Evolutionary conservation across 2,113 vertebrate species (phyloP).

Genomic region (Phrynocephalus versicolor): DNA sequence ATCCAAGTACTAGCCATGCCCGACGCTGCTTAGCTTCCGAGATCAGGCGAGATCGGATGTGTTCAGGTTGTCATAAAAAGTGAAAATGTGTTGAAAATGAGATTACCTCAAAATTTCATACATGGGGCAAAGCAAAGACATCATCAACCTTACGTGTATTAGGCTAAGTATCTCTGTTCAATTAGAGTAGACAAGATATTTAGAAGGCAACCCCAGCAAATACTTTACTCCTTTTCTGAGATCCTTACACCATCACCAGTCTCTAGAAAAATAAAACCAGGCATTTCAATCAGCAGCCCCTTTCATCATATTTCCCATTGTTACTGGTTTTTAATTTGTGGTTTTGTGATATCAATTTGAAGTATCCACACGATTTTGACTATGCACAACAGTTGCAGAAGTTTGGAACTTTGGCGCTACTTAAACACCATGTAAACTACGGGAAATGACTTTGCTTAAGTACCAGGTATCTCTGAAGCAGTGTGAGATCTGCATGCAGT

Average conservation of each 20-base stretch:
- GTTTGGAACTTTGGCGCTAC: not conserved
- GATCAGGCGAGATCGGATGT: too few relatives aligned
- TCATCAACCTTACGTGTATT: not conserved
- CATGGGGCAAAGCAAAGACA: not conserved
- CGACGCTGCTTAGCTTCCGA: too few relatives aligned
- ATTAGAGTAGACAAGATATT: not conserved
- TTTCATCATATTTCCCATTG: not conserved
- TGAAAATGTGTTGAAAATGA: not conserved
- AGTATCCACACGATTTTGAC: conserved; percentile 23
- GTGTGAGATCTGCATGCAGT: not conserved
- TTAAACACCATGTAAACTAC: not conserved
- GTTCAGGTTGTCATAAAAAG: too few relatives aligned
- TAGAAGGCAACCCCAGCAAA: not conserved
- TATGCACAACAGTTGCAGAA: conserved; percentile 31
- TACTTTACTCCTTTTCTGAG: not conserved
- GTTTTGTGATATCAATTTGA: conserved; percentile 9
- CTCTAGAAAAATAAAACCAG: not conserved
- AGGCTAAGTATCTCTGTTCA: not conserved
- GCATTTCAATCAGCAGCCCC: conserved; percentile 33
- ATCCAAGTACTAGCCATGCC: too few relatives aligned
- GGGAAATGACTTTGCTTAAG: not conserved
- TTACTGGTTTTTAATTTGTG: conserved; percentile 21
- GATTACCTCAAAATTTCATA: not conserved
- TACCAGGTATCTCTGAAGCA: not conserved
- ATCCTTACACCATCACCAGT: fast-evolving